A percentile compares a stretch with the other conserved stretches of the same genome.
Evolutionary conservation across 2,888 invertebrate genomes (phyloP).

Genomic region (Thalpophila matura): DNA sequence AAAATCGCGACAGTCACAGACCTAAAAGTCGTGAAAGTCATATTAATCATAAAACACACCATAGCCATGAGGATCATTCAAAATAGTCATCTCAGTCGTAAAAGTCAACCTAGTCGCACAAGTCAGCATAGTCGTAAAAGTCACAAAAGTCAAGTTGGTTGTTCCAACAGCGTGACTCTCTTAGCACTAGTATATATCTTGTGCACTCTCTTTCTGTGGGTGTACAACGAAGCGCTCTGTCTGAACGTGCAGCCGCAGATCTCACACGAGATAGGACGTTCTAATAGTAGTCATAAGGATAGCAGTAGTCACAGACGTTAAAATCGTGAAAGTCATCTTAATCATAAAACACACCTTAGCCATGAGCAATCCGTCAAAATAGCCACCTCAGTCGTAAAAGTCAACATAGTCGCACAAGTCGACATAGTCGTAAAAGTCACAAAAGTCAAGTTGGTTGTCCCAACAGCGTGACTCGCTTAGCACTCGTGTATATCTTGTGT

Average conservation of each 20-base stretch:
- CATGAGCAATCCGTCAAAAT: too few relatives aligned
- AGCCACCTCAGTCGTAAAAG: neutral
- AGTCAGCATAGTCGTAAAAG: neutral
- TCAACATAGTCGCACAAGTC: neutral
- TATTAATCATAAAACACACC: too few relatives aligned
- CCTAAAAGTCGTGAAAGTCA: too few relatives aligned
- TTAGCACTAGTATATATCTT: constrained; percentile 24
- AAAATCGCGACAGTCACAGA: too few relatives aligned
- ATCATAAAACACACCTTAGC: too few relatives aligned
- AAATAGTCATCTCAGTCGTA: neutral
- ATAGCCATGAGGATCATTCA: neutral
- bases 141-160: too few relatives aligned
- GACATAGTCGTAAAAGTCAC: neutral
- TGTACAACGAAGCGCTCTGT: constrained; percentile 74
- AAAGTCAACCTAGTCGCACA: neutral
- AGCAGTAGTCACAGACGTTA: too few relatives aligned
- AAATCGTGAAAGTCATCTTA: too few relatives aligned
- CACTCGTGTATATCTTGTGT: constrained; percentile 48
- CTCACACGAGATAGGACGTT: constrained; percentile 76
- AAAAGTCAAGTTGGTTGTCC: too few relatives aligned
- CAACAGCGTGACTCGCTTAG: constrained; percentile 1
- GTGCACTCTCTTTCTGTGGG: constrained; percentile 72
- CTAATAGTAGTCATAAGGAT: too few relatives aligned
- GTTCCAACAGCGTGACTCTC: neutral
- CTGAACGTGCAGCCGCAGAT: constrained; percentile 77